phyloP scores from a whole-genome alignment of 2,797 vertebrate genomes.

The Cynopterus sphinx region DNA sequence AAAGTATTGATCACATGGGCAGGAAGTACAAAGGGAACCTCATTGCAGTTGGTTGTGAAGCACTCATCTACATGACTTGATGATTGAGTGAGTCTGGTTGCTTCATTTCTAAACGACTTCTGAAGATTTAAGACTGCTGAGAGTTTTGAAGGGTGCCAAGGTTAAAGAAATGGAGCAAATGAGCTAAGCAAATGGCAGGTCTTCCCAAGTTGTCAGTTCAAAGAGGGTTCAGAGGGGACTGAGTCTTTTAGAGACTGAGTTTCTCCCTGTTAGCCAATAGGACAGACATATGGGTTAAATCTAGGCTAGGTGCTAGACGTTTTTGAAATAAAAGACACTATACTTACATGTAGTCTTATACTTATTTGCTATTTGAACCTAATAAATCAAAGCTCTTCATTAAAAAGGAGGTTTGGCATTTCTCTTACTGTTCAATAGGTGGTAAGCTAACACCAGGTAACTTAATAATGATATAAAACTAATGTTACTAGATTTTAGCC shows the following conservation, averaged over 20 bases:
- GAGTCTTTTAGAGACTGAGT: not conserved
- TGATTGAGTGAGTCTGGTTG: not conserved
- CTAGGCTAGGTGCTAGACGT: not conserved
- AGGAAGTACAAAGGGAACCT: not conserved
- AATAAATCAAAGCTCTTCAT: constrained; percentile 40
- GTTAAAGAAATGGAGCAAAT: constrained; percentile 26
- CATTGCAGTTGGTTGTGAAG: not conserved
- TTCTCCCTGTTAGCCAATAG: not conserved
- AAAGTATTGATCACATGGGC: not conserved
- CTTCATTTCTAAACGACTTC: constrained; percentile 16
- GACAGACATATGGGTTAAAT: not conserved
- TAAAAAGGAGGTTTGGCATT: not conserved
- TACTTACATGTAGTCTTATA: not conserved
- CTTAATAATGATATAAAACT: not conserved
- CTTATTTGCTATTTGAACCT: constrained; percentile 47
- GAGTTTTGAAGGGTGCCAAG: not conserved
- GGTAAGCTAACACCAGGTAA: not conserved
- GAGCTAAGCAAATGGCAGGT: not conserved
- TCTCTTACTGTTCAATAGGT: constrained; percentile 12
- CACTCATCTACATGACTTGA: not conserved
- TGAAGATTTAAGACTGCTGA: not conserved
- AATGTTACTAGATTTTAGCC: not conserved
- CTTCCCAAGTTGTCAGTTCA: not conserved
- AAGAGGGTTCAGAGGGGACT: not conserved
- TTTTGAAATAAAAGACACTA: constrained; percentile 30